phyloP scores from a whole-genome alignment of 2,113 vertebrate species.

The Melanerpes aurifrons region DNA sequence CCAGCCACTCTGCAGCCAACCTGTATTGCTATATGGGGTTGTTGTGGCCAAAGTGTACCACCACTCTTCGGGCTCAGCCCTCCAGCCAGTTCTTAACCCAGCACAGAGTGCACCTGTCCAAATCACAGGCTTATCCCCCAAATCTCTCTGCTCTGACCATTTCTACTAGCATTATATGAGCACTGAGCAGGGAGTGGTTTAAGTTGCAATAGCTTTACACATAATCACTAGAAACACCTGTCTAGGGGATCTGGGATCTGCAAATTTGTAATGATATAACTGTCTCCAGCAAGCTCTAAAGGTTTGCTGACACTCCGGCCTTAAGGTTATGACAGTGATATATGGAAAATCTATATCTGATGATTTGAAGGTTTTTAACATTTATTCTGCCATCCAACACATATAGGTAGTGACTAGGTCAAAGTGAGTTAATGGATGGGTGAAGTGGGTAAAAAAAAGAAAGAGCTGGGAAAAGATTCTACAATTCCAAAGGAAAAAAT shows the following conservation, averaged over 20 bases:
- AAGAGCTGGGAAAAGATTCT: background rate
- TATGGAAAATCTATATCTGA: constrained; percentile 26
- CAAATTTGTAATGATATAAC: background rate
- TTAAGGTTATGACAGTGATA: constrained; percentile 42
- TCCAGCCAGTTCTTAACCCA: no score
- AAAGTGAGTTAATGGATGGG: background rate
- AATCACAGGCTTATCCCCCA: no score
- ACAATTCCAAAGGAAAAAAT: background rate
- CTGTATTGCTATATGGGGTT: no score
- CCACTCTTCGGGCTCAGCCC: no score
- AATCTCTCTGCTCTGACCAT: background rate
- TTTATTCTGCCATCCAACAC: constrained; percentile 7
- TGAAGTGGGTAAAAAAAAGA: background rate
- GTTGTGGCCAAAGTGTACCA: no score
- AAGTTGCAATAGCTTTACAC: background rate
- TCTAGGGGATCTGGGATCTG: background rate
- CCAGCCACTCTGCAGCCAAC: no score
- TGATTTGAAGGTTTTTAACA: constrained; percentile 26
- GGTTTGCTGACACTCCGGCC: background rate
- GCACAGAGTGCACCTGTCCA: no score
- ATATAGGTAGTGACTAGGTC: background rate
- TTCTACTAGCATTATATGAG: background rate
- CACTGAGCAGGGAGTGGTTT: background rate
- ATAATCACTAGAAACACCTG: background rate
- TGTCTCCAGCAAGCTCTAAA: background rate